A percentile compares a stretch with the other conserved stretches of the same genome.
Evolutionary conservation across 1,140 invertebrate genomes (phyloP).

Genomic region (Aphaenogaster ashmeadi): DNA sequence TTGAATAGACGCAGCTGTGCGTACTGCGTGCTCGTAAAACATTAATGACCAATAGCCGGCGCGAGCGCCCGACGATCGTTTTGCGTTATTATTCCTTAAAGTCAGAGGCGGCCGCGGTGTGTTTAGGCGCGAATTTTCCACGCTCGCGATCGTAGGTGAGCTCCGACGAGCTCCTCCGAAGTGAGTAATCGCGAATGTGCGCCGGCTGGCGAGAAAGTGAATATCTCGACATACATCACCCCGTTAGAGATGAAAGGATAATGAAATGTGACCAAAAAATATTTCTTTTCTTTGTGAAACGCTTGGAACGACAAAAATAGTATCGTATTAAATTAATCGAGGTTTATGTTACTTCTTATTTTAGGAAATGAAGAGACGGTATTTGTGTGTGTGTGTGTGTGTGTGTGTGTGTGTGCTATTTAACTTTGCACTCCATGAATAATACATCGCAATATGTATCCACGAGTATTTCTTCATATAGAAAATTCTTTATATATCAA

Average conservation of each 20-base stretch:
- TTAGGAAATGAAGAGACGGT: background rate
- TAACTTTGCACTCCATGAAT: background rate
- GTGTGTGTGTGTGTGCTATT: too few species aligned
- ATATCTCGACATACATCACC: background rate
- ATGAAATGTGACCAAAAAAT: background rate
- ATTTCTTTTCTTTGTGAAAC: background rate
- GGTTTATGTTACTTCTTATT: background rate
- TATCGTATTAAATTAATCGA: background rate
- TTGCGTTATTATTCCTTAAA: conserved; percentile 77
- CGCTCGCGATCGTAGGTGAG: conserved; percentile 66
- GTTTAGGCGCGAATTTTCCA: conserved; percentile 68
- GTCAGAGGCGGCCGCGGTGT: conserved; percentile 53
- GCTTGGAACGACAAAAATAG: background rate
- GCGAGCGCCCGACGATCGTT: conserved; percentile 71
- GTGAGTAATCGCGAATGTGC: conserved; percentile 22
- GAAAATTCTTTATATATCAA: background rate
- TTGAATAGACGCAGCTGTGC: conserved; percentile 82
- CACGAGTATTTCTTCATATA: background rate
- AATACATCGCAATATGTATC: background rate
- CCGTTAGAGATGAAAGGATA: background rate
- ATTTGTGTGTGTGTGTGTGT: too few species aligned
- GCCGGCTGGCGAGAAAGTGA: background rate
- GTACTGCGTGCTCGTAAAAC: conserved; percentile 80
- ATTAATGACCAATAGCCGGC: conserved; percentile 78
- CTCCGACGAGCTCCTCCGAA: background rate